Base-by-base conservation (phyloP, 2,888 invertebrate species). In the Cephus pygmeus region DNA sequence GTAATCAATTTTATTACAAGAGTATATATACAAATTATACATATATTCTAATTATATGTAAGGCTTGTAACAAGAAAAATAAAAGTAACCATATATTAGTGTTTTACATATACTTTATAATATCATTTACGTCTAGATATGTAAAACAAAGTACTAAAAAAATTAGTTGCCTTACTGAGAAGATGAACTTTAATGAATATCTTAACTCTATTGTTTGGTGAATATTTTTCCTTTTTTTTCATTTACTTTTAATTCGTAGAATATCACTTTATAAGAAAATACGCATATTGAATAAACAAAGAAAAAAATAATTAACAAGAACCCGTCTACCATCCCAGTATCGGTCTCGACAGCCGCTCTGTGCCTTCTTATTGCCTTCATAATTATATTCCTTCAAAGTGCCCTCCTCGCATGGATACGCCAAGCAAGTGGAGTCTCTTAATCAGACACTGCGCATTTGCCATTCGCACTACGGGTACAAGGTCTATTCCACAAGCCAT, bases 61-160 rank as follows among this genome's bases (percentile, higher is more conserved):
- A 91, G 91, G 91, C 91, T 91, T 91, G 91, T 91, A 91, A 91
- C 90, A 91, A 91, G 90, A 85, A 90, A 56, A 89, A 88, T 88
- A 90, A 90, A 90, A 91, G 85, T 91, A 91, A 91, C 87, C 91
- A 88, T 90, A 90, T 90, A 91, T 91, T 91, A 91, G 90, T 91
- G 91, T 91, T 91, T 91, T 91, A 91, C 91, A 91, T 91, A 91
- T 90, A 90, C 90, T 90, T 91, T 91, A 91, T 90, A 90, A 80
- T 83, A 84, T 85, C 85, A 87, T 90, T 90, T 91, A 90, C 87
- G 23, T 90, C 87, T 91, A 90, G 89, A 87, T 83, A 87, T 88
- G 86, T 88, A 90, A 88, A 89, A 85, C 87, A 86, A 87, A 84
- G 84, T 88, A 87, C 78, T 79, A 84, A 85, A 81, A 83, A 85